These are phyloP conservation scores for Solea senegalensis DNA, from an alignment of 2,113 vertebrate genomes.

Conservation along the genomic window DNA sequence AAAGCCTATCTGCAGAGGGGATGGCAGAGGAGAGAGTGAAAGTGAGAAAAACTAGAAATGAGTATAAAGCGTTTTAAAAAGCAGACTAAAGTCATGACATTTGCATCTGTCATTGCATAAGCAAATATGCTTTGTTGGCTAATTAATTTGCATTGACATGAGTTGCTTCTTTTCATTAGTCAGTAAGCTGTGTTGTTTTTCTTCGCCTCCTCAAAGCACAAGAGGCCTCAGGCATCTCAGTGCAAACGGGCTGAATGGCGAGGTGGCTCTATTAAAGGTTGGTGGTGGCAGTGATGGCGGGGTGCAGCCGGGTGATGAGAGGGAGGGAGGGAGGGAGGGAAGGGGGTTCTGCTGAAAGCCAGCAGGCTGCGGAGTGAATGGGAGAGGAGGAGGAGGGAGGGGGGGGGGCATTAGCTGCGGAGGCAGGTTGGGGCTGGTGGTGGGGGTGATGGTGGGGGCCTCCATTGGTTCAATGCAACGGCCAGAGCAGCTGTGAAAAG, in stretches of 20 bases:
- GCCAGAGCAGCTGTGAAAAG: conserved; percentile 91
- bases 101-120: neutral
- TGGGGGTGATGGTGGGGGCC: conserved; percentile 70
- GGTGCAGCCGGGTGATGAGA: conserved; percentile 65
- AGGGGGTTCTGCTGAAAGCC: conserved; percentile 60
- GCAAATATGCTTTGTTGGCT: conserved; percentile 6
- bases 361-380: conserved; percentile 73
- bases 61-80: conserved; percentile 17
- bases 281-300: conserved; percentile 60
- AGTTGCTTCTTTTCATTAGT: conserved; percentile 20
- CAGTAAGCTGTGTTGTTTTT: conserved; percentile 28
- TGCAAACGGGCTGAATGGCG: conserved; percentile 81
- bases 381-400: conserved; percentile 59
- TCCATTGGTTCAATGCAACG: conserved; percentile 88
- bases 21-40: conserved; percentile 15
- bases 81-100: neutral
- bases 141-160: conserved; percentile 13
- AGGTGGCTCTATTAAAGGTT: conserved; percentile 84
- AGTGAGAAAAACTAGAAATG: conserved; percentile 18
- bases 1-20: conserved; percentile 65
- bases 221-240: conserved; percentile 79
- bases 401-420: conserved; percentile 45
- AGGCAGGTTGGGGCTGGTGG: conserved; percentile 53
- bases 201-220: conserved; percentile 53
- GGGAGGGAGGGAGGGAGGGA: conserved; percentile 60